Evolutionary conservation across 2,888 invertebrate species (phyloP).

Genomic region (Nezara viridula): DNA sequence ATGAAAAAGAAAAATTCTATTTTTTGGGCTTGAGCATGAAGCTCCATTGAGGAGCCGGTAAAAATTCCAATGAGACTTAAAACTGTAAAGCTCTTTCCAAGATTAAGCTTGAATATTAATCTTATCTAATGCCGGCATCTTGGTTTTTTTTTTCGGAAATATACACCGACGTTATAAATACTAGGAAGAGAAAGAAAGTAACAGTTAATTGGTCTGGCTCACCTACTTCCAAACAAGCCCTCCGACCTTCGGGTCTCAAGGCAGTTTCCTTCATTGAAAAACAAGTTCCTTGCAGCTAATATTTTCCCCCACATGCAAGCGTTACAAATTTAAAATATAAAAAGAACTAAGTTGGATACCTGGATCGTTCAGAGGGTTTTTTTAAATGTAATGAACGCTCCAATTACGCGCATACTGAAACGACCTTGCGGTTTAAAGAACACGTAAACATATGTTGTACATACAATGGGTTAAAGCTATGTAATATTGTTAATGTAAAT

Average conservation of each 20-base stretch:
- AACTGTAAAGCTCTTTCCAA: too few species aligned
- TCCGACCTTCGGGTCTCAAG: conserved; percentile 17
- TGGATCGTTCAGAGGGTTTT: too few species aligned
- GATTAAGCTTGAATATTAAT: too few species aligned
- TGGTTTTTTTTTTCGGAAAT: background rate
- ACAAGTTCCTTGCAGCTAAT: background rate
- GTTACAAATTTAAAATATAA: background rate
- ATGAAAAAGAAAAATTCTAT: too few species aligned
- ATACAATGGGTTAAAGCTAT: background rate
- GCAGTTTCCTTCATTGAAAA: conserved; percentile 31
- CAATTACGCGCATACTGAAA: background rate
- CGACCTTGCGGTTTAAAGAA: background rate
- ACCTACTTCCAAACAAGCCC: conserved; percentile 37
- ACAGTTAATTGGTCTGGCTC: background rate
- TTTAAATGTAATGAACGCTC: background rate
- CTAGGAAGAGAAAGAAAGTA: conserved; percentile 5
- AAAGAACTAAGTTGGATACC: too few species aligned
- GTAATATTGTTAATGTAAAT: background rate
- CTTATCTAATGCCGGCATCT: too few species aligned
- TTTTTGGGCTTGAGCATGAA: too few species aligned
- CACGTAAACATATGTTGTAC: background rate
- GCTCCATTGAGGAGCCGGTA: too few species aligned
- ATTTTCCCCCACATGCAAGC: too few species aligned
- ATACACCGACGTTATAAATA: background rate
- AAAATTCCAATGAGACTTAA: too few species aligned